phyloP scores from a whole-genome alignment of 2,797 vertebrate species.

The Balearica regulorum region DNA sequence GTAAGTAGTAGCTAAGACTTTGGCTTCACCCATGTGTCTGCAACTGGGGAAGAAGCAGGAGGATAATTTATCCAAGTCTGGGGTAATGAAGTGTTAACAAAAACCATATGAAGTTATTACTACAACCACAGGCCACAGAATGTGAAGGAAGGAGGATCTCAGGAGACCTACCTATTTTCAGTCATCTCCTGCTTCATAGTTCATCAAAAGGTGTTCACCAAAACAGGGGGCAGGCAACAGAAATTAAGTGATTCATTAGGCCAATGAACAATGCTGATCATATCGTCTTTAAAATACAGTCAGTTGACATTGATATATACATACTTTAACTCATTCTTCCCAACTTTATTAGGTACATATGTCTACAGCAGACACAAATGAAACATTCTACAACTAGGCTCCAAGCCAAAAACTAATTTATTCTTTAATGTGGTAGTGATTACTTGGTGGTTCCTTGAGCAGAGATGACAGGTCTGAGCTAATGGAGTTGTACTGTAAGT shows the following conservation, averaged over 20 bases:
- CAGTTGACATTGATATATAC: conserved; percentile 70
- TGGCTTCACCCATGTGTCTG: conserved; percentile 67
- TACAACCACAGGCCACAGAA: conserved; percentile 75
- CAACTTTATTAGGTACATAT: conserved; percentile 83
- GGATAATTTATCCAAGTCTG: conserved; percentile 78
- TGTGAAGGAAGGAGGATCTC: conserved; percentile 64
- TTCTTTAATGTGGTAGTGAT: conserved; percentile 85
- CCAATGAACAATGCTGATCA: conserved; percentile 72
- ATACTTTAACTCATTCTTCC: conserved; percentile 76
- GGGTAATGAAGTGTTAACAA: conserved; percentile 83
- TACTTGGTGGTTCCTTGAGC: conserved; percentile 81
- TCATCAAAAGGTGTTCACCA: conserved; percentile 68
- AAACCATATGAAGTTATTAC: conserved; percentile 81
- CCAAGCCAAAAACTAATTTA: conserved; percentile 82
- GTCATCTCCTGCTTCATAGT: conserved; percentile 51
- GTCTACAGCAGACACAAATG: conserved; percentile 79
- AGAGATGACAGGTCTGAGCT: conserved; percentile 83
- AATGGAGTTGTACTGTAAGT: conserved; percentile 86
- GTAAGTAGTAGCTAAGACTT: conserved; percentile 71
- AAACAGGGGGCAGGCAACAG: conserved; percentile 55
- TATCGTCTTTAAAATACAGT: conserved; percentile 68
- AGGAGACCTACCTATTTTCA: conserved; percentile 67
- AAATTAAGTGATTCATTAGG: conserved; percentile 72
- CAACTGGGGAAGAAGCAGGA: conserved; percentile 70
- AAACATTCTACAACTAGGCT: conserved; percentile 80